Base-by-base conservation (phyloP, 2,113 vertebrate genomes). In the Rostratula benghalensis region DNA sequence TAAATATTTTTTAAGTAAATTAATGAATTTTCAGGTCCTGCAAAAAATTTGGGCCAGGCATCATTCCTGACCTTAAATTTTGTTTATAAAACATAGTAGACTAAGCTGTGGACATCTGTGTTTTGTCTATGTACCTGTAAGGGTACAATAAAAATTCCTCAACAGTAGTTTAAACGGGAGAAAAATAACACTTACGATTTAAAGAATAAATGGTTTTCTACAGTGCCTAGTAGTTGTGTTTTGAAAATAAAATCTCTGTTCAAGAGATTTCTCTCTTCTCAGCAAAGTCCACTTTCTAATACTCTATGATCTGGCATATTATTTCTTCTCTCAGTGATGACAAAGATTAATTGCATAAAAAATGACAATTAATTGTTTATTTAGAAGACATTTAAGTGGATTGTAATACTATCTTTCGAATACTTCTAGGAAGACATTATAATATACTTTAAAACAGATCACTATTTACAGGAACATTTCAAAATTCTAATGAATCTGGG, bases 81-180 rank as follows among this genome's bases (percentile, higher is more conserved):
- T 65, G 10, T 73, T 76, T 80, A 39, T 31, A 80, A 83, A 93
- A 28, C 4, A 11, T 6, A 30, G 5, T 4, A 68, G 13, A 68
- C 3, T 51, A 61, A 81, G 3, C 15, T 10, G 33, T 19, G 6
- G 7, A 11, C 8, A 35, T 27, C 33, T 41, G 12, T 41, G 8
- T 56, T 85, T 35, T 71, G 2, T 3, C 3, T 4, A 19, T 11
- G 6, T 31, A 1, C 10, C 13, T 54, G 2, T 0, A 88, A 1
- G 5, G 6, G 33, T 45, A 69, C 12, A 57, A 80, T 14, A 48
- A 63, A 50, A 84, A 30, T 21, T 69, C 4, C 22, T 15, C 11
- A 60, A 37, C 1, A 27, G 10, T 20, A 61, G 16, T 41, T 73
- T 70, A 60, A 61, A 17, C 10, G 56, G 50, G 14, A 83, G 35